Conservation (phyloP, 2,888 invertebrate species). For the Antheraea assamensis region DNA sequence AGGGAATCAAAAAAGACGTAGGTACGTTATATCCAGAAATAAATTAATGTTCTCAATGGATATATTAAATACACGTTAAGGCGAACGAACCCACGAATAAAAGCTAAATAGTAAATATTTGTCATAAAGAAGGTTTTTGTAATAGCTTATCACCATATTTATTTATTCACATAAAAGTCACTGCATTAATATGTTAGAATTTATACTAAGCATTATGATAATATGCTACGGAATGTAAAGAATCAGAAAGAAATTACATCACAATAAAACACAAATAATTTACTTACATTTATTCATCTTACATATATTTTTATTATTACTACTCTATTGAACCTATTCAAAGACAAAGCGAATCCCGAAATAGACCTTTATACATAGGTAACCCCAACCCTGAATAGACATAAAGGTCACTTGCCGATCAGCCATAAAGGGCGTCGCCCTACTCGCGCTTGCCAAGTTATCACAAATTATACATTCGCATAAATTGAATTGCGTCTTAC, state of each 20-base stretch:
- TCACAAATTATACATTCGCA: constrained; percentile 9
- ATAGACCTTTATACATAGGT: constrained; percentile 5
- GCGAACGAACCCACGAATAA: not conserved
- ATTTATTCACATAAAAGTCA: not conserved
- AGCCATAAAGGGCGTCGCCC: constrained; percentile 63
- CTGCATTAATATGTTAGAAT: not conserved
- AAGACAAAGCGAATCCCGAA: not conserved
- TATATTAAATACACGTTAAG: not conserved
- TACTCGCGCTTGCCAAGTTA: constrained; percentile 41
- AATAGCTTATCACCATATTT: not conserved
- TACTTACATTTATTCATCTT: not conserved
- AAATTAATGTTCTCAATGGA: no score
- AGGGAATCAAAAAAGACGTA: no score
- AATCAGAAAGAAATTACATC: not conserved
- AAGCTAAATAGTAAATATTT: not conserved
- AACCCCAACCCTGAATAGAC: constrained; percentile 22
- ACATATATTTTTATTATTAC: not conserved
- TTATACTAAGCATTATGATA: not conserved
- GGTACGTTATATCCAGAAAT: no score
- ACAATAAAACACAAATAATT: not conserved
- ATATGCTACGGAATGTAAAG: not conserved
- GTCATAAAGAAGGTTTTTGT: not conserved
- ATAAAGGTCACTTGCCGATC: constrained; percentile 72
- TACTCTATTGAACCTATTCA: not conserved
- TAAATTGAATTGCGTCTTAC: not conserved